A percentile compares a stretch with the other conserved stretches of the same genome.
phyloP scores from a whole-genome alignment of 2,888 invertebrate species.

The Brenthis hecate region DNA sequence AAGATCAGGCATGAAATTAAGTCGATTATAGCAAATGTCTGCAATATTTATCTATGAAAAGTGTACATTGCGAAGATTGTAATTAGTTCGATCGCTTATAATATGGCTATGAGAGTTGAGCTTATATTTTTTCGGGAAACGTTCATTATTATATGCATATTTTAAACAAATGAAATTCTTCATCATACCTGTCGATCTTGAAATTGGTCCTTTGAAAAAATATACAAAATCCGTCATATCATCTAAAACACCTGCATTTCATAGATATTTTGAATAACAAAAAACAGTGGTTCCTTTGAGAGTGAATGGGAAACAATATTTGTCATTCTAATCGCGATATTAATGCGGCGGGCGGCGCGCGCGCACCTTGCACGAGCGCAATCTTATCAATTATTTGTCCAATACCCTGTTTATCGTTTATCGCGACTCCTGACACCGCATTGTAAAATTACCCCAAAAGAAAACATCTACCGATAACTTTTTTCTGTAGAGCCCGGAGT shows the following conservation, averaged over 20 bases:
- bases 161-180: too few species aligned
- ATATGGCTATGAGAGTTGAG: too few species aligned
- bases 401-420: slow-evolving; percentile 11
- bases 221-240: slow-evolving; percentile 3
- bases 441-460: slow-evolving; percentile 18
- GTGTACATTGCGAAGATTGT: background rate
- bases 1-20: slow-evolving; percentile 42
- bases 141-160: too few species aligned
- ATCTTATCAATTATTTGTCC: slow-evolving; percentile 57
- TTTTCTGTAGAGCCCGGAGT: slow-evolving; percentile 15
- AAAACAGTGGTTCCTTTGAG: slow-evolving; percentile 7
- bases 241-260: slow-evolving; percentile 6
- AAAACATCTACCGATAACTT: slow-evolving; percentile 19
- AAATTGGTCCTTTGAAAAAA: background rate
- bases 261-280: slow-evolving; percentile 1
- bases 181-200: too few species aligned
- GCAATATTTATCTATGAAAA: slow-evolving; percentile 7
- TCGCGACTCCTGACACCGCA: slow-evolving; percentile 1
- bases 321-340: slow-evolving; percentile 58
- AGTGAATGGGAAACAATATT: slow-evolving; percentile 53
- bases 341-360: slow-evolving; percentile 19
- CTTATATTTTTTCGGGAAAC: too few species aligned
- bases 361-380: slow-evolving; percentile 49
- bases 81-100: too few species aligned
- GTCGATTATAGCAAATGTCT: slow-evolving; percentile 30